A percentile compares a stretch with the other conserved stretches of the same genome.
Conservation (phyloP, 2,113 vertebrate species). For the Colaptes auratus region DNA sequence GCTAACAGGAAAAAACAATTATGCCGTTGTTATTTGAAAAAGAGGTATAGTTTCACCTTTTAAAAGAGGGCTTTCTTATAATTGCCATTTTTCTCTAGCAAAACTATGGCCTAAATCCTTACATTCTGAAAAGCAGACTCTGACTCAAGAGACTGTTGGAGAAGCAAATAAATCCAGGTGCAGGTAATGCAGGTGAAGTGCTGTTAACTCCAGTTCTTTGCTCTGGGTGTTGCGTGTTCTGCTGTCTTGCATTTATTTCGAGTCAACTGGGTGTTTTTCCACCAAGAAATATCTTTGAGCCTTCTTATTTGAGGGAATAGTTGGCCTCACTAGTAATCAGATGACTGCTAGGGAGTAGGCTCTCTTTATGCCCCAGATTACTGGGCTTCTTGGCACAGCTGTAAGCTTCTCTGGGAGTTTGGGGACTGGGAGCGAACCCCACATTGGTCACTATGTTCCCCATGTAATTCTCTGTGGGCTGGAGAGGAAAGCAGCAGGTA, state of each 20-base stretch:
- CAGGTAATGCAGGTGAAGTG: not conserved
- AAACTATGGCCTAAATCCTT: not conserved
- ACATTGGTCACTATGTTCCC: accelerated
- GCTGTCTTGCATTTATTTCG: not conserved
- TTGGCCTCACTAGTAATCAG: not conserved
- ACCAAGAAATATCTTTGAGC: not conserved
- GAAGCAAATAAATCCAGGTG: not conserved
- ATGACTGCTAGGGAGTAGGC: not conserved
- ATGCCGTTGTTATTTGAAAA: not conserved
- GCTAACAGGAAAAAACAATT: not conserved
- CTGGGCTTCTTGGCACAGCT: not conserved
- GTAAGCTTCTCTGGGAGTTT: accelerated
- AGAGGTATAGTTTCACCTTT: not conserved
- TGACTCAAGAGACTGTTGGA: not conserved
- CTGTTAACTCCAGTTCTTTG: not conserved
- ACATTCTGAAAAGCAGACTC: not conserved
- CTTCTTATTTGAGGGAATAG: not conserved
- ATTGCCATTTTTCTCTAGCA: not conserved
- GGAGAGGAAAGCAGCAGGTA: not conserved
- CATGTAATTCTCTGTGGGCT: no score
- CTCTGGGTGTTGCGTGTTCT: not conserved
- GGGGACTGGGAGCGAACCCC: accelerated
- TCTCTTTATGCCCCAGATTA: not conserved
- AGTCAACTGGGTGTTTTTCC: not conserved
- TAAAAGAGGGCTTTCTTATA: not conserved